Percentiles rank a stretch among this genome's conserved stretches.
These are phyloP conservation scores for Todiramphus chloris DNA, from an alignment of 2,113 vertebrate species.

Conservation along the genomic window DNA sequence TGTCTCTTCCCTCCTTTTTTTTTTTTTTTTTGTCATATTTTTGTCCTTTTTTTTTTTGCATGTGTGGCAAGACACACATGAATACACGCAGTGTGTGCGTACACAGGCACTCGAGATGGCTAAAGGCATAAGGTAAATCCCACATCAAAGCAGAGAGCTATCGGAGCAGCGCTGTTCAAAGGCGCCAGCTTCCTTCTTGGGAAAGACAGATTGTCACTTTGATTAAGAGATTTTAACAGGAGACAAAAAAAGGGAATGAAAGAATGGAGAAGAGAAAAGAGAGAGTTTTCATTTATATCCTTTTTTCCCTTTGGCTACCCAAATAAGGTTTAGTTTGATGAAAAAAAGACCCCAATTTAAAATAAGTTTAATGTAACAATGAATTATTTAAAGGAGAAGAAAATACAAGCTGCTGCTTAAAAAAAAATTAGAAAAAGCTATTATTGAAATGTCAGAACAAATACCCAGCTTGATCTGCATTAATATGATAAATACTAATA, in stretches of 20 bases:
- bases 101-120: slow-evolving; percentile 25
- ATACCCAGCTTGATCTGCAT: slow-evolving; percentile 59
- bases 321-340: slow-evolving; percentile 31
- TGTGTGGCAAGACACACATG: neutral
- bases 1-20: neutral
- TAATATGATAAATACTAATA: slow-evolving; percentile 65
- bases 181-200: slow-evolving; percentile 24
- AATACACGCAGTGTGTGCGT: neutral
- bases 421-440: slow-evolving; percentile 35
- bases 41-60: neutral
- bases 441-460: slow-evolving; percentile 70
- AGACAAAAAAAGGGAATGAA: neutral
- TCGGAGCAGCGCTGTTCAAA: slow-evolving; percentile 53
- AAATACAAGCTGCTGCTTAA: slow-evolving; percentile 36
- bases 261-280: neutral
- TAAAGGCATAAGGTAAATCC: slow-evolving; percentile 65
- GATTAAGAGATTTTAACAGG: slow-evolving; percentile 66
- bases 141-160: slow-evolving; percentile 70
- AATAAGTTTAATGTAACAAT: slow-evolving; percentile 61
- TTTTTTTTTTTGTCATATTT: neutral
- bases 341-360: slow-evolving; percentile 21
- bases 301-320: slow-evolving; percentile 38
- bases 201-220: slow-evolving; percentile 73
- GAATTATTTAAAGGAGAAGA: slow-evolving; percentile 56
- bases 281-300: slow-evolving; percentile 14